phyloP scores from a whole-genome alignment of 2,797 vertebrate genomes.

The Crypturellus tataupa region DNA sequence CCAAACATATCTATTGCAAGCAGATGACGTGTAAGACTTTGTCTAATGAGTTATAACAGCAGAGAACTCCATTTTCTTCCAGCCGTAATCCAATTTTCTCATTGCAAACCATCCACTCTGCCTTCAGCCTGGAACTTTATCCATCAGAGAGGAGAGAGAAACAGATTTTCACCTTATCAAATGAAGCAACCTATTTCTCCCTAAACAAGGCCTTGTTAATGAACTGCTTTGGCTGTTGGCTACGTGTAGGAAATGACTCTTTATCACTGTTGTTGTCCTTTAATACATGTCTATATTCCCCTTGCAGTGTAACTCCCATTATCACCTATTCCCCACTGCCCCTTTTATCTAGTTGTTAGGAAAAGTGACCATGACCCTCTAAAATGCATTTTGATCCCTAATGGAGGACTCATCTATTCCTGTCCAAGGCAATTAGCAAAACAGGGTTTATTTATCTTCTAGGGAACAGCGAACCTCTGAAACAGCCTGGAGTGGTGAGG shows the following conservation, averaged over 20 bases:
- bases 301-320: neutral
- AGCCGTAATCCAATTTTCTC: slow-evolving; percentile 63
- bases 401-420: neutral
- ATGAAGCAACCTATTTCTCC: slow-evolving; percentile 18
- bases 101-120: slow-evolving; percentile 35
- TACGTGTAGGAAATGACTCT: neutral
- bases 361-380: neutral
- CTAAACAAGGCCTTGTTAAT: neutral
- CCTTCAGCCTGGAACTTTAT: slow-evolving; percentile 35
- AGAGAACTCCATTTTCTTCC: slow-evolving; percentile 38
- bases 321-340: neutral
- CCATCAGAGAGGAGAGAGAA: slow-evolving; percentile 15
- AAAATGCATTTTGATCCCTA: neutral
- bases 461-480: neutral
- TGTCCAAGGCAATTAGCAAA: neutral
- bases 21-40: slow-evolving; percentile 23
- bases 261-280: neutral
- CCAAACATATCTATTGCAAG: neutral
- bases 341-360: neutral
- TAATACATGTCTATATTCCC: neutral
- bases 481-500: rapidly evolving
- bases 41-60: slow-evolving; percentile 10
- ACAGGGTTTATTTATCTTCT: neutral
- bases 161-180: slow-evolving; percentile 39
- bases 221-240: neutral